Evolutionary conservation across 1,140 invertebrate species (phyloP).

Genomic region (Pseudomyrmex pallidus): DNA sequence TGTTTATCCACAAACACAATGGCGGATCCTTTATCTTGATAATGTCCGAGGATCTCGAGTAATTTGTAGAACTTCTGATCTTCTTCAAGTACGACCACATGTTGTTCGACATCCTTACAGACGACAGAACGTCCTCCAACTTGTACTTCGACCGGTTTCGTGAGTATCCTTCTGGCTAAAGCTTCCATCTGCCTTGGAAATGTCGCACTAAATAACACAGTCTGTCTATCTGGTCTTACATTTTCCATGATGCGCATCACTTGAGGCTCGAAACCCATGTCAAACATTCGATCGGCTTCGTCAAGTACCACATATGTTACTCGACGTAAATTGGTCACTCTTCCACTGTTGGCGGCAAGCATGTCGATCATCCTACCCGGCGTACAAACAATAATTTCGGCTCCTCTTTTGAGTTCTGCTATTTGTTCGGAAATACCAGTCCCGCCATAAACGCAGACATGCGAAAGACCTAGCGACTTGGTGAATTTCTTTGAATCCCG

Average conservation of each 20-base stretch:
- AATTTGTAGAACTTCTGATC: conserved; percentile 99
- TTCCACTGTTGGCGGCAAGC: conserved; percentile 98
- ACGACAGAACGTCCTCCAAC: conserved; percentile 99
- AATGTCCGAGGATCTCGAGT: conserved; percentile 97
- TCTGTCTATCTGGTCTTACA: conserved; percentile 98
- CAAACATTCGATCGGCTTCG: conserved; percentile 99
- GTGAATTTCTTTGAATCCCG: conserved; percentile 98
- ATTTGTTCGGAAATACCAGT: conserved; percentile 99
- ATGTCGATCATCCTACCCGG: conserved; percentile 99
- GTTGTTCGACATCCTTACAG: conserved; percentile 99
- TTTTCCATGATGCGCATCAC: conserved; percentile 99
- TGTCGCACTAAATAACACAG: conserved; percentile 99
- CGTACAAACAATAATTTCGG: conserved; percentile 99
- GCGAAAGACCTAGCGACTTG: conserved; percentile 93
- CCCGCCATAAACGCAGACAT: conserved; percentile 99
- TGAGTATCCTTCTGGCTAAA: conserved; percentile 95
- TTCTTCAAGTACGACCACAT: conserved; percentile 97
- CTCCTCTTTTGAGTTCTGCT: conserved; percentile 98
- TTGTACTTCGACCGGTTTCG: conserved; percentile 98
- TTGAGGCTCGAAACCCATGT: conserved; percentile 99
- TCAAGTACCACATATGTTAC: conserved; percentile 99
- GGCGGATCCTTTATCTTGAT: conserved; percentile 96
- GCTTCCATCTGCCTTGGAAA: conserved; percentile 99
- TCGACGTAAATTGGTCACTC: conserved; percentile 97
- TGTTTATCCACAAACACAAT: conserved; percentile 99